A percentile compares a stretch with the other conserved stretches of the same genome.
phyloP scores from a whole-genome alignment of 2,797 vertebrate species.

The Phoeniculus purpureus region DNA sequence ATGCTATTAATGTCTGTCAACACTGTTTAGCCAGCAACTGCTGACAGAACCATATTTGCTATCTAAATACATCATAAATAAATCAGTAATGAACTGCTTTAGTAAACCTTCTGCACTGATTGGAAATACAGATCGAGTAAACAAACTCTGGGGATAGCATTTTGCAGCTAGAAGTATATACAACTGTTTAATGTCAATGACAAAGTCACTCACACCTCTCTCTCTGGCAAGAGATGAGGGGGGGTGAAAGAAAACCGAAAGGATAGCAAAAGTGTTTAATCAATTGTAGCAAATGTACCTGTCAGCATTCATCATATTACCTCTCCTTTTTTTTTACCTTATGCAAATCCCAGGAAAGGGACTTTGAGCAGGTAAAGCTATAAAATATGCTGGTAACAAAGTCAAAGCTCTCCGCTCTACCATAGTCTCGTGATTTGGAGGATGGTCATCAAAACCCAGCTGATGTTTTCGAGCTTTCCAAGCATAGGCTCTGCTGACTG shows the following conservation, averaged over 20 bases:
- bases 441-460: neutral
- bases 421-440: neutral
- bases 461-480: neutral
- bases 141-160: conserved; percentile 76
- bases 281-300: conserved; percentile 68
- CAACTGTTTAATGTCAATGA: conserved; percentile 82
- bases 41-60: conserved; percentile 86
- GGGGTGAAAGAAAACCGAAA: conserved; percentile 41
- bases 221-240: conserved; percentile 61
- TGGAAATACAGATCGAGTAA: conserved; percentile 84
- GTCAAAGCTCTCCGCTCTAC: rapidly evolving
- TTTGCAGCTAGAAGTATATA: conserved; percentile 75
- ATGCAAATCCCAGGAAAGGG: conserved; percentile 32
- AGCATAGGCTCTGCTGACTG: neutral
- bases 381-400: neutral
- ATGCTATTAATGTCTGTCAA: conserved; percentile 88
- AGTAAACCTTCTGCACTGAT: conserved; percentile 82
- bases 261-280: conserved; percentile 70
- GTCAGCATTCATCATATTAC: conserved; percentile 64
- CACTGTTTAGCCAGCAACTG: conserved; percentile 84
- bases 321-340: neutral
- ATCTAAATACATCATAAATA: conserved; percentile 88
- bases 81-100: conserved; percentile 86
- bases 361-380: neutral
- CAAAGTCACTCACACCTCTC: conserved; percentile 78